Evolutionary conservation across 2,888 invertebrate genomes (phyloP).

Genomic region (Dinocampus coccinellae): DNA sequence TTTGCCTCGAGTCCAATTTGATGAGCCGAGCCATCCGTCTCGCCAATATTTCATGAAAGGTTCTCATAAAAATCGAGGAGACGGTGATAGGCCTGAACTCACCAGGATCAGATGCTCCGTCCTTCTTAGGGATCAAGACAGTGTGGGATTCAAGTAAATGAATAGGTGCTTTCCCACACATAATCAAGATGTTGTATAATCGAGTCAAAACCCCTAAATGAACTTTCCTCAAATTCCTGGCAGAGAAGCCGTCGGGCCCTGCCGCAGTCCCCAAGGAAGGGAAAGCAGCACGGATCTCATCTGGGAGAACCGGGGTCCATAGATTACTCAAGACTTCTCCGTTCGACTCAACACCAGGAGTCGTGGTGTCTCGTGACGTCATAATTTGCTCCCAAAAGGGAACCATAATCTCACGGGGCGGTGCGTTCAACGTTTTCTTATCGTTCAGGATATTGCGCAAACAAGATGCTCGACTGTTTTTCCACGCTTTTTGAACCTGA

Average conservation of each 20-base stretch:
- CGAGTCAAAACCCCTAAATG: not conserved
- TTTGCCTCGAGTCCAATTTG: constrained; percentile 19
- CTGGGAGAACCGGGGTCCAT: no score
- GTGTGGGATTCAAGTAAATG: constrained; percentile 21
- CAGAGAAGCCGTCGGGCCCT: constrained; percentile 20
- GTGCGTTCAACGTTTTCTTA: not conserved
- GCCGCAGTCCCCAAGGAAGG: constrained; percentile 14
- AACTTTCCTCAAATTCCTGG: not conserved
- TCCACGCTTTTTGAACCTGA: constrained; percentile 36
- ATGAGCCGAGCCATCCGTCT: no score
- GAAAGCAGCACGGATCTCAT: no score
- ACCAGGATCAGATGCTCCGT: not conserved
- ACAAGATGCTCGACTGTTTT: constrained; percentile 25
- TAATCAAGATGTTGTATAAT: constrained; percentile 13
- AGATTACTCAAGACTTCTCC: no score
- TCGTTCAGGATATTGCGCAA: constrained; percentile 25
- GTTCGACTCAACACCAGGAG: constrained; percentile 23
- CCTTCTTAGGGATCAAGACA: constrained; percentile 39
- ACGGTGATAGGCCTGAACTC: not conserved
- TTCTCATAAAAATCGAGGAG: not conserved
- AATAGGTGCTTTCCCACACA: constrained; percentile 1
- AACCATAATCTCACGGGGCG: not conserved
- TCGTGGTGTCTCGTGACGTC: not conserved
- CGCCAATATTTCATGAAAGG: not conserved
- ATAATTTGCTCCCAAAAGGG: constrained; percentile 35